Evolutionary conservation across 2,888 invertebrate species (phyloP).

Genomic region (Drosophila percnosoma): DNA sequence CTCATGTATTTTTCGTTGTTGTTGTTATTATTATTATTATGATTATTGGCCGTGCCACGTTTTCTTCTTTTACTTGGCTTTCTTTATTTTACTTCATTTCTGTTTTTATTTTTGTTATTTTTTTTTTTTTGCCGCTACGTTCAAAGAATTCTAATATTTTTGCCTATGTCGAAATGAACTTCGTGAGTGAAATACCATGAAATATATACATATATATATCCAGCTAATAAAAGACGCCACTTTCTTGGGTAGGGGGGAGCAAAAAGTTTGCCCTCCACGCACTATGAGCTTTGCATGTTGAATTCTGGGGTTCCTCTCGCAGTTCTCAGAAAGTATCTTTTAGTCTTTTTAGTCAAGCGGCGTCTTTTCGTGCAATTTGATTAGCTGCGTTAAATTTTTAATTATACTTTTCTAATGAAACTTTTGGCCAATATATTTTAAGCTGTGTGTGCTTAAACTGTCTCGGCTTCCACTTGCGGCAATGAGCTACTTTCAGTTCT

Average conservation of each 20-base stretch:
- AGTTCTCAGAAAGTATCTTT: slow-evolving; percentile 59
- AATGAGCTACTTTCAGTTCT: slow-evolving; percentile 15
- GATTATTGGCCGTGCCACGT: slow-evolving; percentile 55
- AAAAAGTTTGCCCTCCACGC: slow-evolving; percentile 53
- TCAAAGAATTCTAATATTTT: slow-evolving; percentile 73
- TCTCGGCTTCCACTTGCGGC: background rate
- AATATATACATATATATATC: slow-evolving; percentile 29
- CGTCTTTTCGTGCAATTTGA: slow-evolving; percentile 51
- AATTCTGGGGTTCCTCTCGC: background rate
- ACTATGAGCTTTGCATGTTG: slow-evolving; percentile 56
- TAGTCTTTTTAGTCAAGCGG: slow-evolving; percentile 39
- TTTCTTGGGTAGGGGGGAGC: background rate
- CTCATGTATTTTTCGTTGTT: slow-evolving; percentile 38
- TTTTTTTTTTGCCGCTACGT: slow-evolving; percentile 26
- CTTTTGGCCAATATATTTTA: slow-evolving; percentile 12
- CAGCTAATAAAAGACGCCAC: slow-evolving; percentile 26
- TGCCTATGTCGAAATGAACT: slow-evolving; percentile 68
- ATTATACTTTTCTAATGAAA: slow-evolving; percentile 48
- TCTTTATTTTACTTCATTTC: slow-evolving; percentile 17
- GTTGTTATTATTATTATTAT: slow-evolving; percentile 51
- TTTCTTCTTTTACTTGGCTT: slow-evolving; percentile 14
- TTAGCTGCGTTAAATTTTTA: slow-evolving; percentile 52
- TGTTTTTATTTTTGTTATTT: slow-evolving; percentile 11
- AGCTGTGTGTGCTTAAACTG: background rate
- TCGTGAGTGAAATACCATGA: slow-evolving; percentile 77